Evolutionary conservation across 2,888 invertebrate species (phyloP).

Genomic region (Ashinkailepas kermadecensis): DNA sequence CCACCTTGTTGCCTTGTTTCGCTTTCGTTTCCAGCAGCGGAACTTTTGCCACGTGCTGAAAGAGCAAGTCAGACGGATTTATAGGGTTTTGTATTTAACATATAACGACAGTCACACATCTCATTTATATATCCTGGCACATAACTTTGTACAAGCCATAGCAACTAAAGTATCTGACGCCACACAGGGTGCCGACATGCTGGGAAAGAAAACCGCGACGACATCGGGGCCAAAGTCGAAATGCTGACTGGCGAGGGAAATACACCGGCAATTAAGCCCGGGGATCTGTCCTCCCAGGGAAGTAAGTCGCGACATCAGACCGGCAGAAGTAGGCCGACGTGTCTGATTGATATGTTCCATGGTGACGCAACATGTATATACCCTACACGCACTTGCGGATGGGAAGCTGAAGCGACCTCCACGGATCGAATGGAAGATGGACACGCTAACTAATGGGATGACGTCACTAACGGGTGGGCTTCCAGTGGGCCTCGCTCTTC

Average conservation of each 20-base stretch:
- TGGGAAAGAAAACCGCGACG: not conserved
- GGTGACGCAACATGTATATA: too few species aligned
- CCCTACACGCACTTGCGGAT: not conserved
- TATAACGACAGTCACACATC: not conserved
- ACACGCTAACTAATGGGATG: not conserved
- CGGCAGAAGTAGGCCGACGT: too few species aligned
- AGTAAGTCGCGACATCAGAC: too few species aligned
- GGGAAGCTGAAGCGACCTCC: not conserved
- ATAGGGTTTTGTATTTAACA: constrained; percentile 14
- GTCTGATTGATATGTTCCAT: constrained; percentile 4
- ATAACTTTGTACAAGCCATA: constrained; percentile 14
- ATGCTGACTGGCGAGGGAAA: too few species aligned
- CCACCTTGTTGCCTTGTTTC: too few species aligned
- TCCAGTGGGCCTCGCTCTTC: not conserved
- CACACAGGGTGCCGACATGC: not conserved
- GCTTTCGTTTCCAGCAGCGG: too few species aligned
- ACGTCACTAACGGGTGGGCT: not conserved
- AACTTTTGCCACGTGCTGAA: too few species aligned
- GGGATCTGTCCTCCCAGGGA: too few species aligned
- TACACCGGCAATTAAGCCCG: too few species aligned
- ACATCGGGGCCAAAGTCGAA: too few species aligned
- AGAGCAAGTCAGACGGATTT: not conserved
- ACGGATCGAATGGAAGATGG: not conserved
- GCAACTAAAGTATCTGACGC: not conserved
- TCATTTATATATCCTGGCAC: constrained; percentile 20